Evolutionary conservation across 2,888 invertebrate species (phyloP).

Genomic region (Cephus pulcher): DNA sequence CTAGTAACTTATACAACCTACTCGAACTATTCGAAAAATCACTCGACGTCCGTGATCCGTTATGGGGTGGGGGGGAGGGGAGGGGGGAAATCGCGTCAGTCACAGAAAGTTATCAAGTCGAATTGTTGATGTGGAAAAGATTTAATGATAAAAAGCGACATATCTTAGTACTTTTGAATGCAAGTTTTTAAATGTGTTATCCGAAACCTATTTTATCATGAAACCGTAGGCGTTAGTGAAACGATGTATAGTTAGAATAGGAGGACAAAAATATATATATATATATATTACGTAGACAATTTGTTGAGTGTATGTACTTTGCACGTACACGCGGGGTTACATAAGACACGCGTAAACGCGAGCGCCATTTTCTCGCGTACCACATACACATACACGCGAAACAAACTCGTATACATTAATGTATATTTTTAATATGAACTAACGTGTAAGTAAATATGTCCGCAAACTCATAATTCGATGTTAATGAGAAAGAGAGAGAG

Average conservation of each 20-base stretch:
- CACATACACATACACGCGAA: not conserved
- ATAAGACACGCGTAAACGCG: too few relatives aligned
- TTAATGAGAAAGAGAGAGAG: constrained; percentile 21
- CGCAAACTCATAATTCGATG: constrained; percentile 24
- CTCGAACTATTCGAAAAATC: too few relatives aligned
- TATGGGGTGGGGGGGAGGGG: too few relatives aligned
- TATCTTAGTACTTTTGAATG: not conserved
- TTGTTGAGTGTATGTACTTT: constrained; percentile 27
- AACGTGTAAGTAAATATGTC: constrained; percentile 44
- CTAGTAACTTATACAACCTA: too few relatives aligned
- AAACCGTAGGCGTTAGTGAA: constrained; percentile 28
- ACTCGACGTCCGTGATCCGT: too few relatives aligned
- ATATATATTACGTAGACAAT: constrained; percentile 8
- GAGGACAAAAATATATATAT: constrained; percentile 6
- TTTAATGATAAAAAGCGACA: not conserved
- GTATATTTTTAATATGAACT: constrained; percentile 60
- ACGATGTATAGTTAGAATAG: constrained; percentile 26
- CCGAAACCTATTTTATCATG: constrained; percentile 43
- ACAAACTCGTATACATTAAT: constrained; percentile 46
- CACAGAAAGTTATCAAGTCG: not conserved
- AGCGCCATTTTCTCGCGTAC: too few relatives aligned
- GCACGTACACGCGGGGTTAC: constrained; percentile 32
- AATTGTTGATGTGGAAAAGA: constrained; percentile 1
- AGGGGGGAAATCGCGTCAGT: not conserved
- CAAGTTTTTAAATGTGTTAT: constrained; percentile 31